A percentile compares a stretch with the other conserved stretches of the same genome.
phyloP scores from a whole-genome alignment of 2,797 vertebrate genomes.

The Schizopygopsis malacanthus region DNA sequence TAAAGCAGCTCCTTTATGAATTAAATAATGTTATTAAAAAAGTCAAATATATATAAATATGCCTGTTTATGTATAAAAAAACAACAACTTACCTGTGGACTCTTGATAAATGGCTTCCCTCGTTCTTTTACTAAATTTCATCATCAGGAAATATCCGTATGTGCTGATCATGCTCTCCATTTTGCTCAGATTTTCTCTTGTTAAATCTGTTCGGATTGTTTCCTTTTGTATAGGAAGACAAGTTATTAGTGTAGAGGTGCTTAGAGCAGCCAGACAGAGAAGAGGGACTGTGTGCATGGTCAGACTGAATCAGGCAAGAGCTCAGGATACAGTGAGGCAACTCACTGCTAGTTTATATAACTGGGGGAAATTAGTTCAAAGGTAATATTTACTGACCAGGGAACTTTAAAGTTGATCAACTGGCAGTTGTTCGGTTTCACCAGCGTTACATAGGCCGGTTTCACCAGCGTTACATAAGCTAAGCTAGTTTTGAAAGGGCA shows the following conservation, averaged over 20 bases:
- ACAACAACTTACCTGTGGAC: conserved; percentile 81
- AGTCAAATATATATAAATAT: neutral
- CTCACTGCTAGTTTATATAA: conserved; percentile 54
- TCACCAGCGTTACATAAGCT: neutral
- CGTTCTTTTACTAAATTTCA: conserved; percentile 69
- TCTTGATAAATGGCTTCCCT: conserved; percentile 73
- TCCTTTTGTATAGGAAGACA: conserved; percentile 38
- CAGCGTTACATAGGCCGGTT: neutral
- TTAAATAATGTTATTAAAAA: conserved; percentile 15
- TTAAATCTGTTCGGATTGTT: neutral
- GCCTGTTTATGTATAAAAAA: neutral
- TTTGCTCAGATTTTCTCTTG: neutral
- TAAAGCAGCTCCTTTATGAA: conserved; percentile 78
- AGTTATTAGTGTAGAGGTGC: conserved; percentile 30
- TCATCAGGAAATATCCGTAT: conserved; percentile 66
- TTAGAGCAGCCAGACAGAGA: conserved; percentile 49
- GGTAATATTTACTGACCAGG: conserved; percentile 55
- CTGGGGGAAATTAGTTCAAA: conserved; percentile 53
- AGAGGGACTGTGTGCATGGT: conserved; percentile 48
- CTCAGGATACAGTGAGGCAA: conserved; percentile 24
- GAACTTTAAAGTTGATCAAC: conserved; percentile 44
- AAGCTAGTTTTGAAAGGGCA: neutral
- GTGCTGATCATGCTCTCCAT: conserved; percentile 10
- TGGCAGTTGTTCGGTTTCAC: conserved; percentile 43
- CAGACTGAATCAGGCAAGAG: conserved; percentile 16